These are phyloP conservation scores for Salmo trutta DNA, from an alignment of 2,797 vertebrate species.

Conservation along the genomic window DNA sequence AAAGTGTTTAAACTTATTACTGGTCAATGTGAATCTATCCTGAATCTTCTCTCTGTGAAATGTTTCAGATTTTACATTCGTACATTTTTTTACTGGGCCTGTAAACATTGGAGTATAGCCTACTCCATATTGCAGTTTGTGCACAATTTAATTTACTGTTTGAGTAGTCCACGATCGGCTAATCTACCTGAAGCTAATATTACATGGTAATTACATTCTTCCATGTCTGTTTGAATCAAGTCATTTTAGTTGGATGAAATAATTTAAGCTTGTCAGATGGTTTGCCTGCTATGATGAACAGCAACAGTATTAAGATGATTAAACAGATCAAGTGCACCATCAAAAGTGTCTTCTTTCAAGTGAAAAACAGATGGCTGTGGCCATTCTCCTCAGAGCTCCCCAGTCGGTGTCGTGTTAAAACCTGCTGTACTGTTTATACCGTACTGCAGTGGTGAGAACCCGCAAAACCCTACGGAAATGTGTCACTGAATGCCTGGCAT, in stretches of 20 bases:
- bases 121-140: constrained; percentile 12
- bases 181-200: constrained; percentile 52
- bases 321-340: background rate
- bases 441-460: constrained; percentile 29
- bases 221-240: constrained; percentile 29
- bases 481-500: constrained; percentile 57
- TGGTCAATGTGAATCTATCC: constrained; percentile 12
- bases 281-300: constrained; percentile 17
- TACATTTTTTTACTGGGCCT: background rate
- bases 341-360: constrained; percentile 21
- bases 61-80: background rate
- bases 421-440: constrained; percentile 41
- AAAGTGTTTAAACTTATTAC: background rate
- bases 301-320: constrained; percentile 27
- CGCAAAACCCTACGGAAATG: constrained; percentile 43
- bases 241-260: constrained; percentile 40
- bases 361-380: constrained; percentile 28
- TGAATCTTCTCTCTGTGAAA: constrained; percentile 4
- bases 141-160: constrained; percentile 33
- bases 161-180: constrained; percentile 39
- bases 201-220: constrained; percentile 43
- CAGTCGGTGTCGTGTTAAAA: constrained; percentile 27
- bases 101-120: constrained; percentile 17
- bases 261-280: constrained; percentile 36
- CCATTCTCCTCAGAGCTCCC: constrained; percentile 21